These are phyloP conservation scores for Scelioninae gen. 2 DNA, from an alignment of 2,888 invertebrate genomes.

Conservation along the genomic window DNA sequence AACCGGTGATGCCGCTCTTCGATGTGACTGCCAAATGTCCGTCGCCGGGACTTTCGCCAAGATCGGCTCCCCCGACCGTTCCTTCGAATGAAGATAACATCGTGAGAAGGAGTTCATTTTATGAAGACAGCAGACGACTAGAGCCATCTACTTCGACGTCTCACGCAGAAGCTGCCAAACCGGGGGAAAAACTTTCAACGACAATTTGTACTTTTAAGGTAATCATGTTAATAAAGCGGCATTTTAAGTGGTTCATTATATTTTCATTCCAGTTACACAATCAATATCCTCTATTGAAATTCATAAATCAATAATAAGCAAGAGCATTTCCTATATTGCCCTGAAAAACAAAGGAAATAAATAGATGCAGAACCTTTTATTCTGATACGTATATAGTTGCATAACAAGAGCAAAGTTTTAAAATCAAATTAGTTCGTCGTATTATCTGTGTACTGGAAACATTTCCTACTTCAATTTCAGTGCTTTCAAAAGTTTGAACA, in stretches of 20 bases:
- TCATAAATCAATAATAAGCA: no score
- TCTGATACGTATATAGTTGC: no score
- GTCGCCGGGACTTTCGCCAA: slow-evolving; percentile 64
- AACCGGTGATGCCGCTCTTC: slow-evolving; percentile 67
- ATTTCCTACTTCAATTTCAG: no score
- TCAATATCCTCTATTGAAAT: no score
- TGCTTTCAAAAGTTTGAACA: no score
- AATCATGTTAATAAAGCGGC: neutral
- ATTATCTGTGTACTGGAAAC: no score
- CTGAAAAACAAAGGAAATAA: no score
- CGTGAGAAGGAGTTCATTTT: slow-evolving; percentile 68
- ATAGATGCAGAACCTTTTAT: no score
- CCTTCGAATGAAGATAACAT: slow-evolving; percentile 60
- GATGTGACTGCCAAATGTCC: slow-evolving; percentile 65
- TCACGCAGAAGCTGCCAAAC: slow-evolving; percentile 60
- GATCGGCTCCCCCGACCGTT: slow-evolving; percentile 64
- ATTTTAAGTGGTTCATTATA: neutral
- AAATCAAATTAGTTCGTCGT: no score
- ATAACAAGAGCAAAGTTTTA: no score
- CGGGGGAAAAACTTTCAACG: slow-evolving; percentile 60
- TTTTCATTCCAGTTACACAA: no score
- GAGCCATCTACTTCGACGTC: slow-evolving; percentile 62
- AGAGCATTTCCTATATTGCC: no score
- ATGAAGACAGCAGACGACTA: slow-evolving; percentile 66
- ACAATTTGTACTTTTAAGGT: slow-evolving; percentile 63